Conservation (phyloP, 1,140 invertebrate species). For the Dinoponera quadriceps region DNA sequence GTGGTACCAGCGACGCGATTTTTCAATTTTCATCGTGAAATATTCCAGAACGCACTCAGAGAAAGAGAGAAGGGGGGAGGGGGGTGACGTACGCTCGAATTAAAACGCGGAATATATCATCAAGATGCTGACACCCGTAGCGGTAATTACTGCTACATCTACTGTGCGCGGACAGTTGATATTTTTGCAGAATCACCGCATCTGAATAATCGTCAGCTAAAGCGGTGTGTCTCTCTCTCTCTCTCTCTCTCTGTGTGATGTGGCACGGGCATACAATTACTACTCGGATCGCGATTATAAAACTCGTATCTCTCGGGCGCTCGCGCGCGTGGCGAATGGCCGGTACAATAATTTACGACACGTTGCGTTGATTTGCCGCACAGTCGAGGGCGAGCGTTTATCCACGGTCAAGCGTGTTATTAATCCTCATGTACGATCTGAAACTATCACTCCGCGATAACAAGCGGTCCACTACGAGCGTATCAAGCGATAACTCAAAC, state of each 20-base stretch:
- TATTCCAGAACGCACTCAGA: no score
- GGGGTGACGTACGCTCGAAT: neutral
- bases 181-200: conserved; percentile 20
- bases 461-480: no score
- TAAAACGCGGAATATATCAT: neutral
- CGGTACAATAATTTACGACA: conserved; percentile 41
- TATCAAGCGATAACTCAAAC: neutral
- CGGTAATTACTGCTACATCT: neutral
- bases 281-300: conserved; percentile 31
- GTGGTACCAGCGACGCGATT: neutral
- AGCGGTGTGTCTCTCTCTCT: neutral
- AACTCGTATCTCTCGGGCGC: conserved; percentile 33
- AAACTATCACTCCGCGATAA: conserved; percentile 6
- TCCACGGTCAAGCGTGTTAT: conserved; percentile 29
- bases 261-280: conserved; percentile 20
- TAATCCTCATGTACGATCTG: conserved; percentile 14
- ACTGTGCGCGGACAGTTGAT: neutral
- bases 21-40: neutral
- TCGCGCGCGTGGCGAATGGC: conserved; percentile 12
- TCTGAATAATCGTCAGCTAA: conserved; percentile 8
- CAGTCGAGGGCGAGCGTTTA: conserved; percentile 36
- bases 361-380: conserved; percentile 40
- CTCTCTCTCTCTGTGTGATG: neutral
- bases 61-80: no score
- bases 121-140: no score